Evolutionary conservation across 2,113 vertebrate species (phyloP), one percentile per base, ranked within the genome.

Genomic region (Poeciliopsis prolifica): DNA sequence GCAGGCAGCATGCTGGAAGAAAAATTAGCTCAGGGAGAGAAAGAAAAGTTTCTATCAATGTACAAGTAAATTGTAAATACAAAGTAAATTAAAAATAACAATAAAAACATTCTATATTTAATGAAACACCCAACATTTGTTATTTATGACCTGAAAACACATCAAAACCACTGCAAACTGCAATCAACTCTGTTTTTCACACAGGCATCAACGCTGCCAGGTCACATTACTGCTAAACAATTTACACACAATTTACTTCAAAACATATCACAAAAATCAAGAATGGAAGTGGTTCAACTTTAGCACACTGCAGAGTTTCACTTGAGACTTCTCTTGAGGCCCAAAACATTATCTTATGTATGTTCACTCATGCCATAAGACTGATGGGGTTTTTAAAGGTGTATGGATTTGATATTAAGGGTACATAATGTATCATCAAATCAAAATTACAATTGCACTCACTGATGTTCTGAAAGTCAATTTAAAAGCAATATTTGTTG

Each of bases 1-100:
- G 51, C 68, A 79, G 30, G 28, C 35, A 61, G 14, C 78, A 75
- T 80, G 83, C 88, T 88, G 80, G 51, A 83, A 82, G 68, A 82
- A 58, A 84, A 60, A 75, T 8, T 10, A 37, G 44, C 61, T 79
- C 1, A 51, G 61, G 40, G 9, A 77, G 68, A 58, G 26, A 80
- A 42, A 71, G 22, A 26, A 7, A 24, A 4, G 68, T 82, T 81
- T 31, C 61, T 31, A 62, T 11, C 14, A 14, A 28, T 62, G 61
- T 62, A 17, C 61, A 62, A 22, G 69, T 15, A 3, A 62, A 73
- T 73, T 31, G 65, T n/a, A n/a, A n/a, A n/a, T n/a, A n/a, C n/a
- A n/a, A n/a, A n/a, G n/a, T n/a, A n/a, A n/a, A n/a, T n/a, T n/a
- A n/a, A n/a, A n/a, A n/a, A n/a, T n/a, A 30, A 19, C 51, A 31